Conservation (phyloP, 2,797 vertebrate genomes). For the Mallotus villosus region DNA sequence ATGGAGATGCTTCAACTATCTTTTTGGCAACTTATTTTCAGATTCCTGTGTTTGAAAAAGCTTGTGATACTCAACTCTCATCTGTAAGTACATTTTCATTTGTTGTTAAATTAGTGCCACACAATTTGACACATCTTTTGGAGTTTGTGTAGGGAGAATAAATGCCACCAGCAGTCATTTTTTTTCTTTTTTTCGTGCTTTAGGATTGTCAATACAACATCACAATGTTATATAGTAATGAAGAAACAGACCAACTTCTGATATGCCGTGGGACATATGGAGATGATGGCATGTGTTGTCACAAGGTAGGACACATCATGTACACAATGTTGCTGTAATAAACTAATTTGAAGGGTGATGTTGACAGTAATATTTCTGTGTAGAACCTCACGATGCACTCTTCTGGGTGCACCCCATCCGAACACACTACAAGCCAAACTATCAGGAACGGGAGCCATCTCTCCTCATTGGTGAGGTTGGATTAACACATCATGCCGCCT, state of each 20-base stretch:
- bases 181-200: background rate
- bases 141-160: background rate
- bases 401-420: background rate
- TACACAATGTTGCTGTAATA: background rate
- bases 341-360: background rate
- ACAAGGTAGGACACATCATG: conserved; percentile 50
- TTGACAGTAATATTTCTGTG: conserved; percentile 4
- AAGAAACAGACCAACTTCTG: conserved; percentile 23
- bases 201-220: conserved; percentile 50
- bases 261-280: conserved; percentile 53
- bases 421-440: rapidly evolving
- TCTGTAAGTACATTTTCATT: conserved; percentile 17
- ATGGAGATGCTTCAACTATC: background rate
- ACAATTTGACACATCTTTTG: background rate
- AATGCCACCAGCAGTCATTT: background rate
- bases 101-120: background rate
- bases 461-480: conserved; percentile 59
- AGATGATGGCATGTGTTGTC: conserved; percentile 39
- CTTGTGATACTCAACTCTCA: background rate
- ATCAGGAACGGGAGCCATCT: conserved; percentile 16
- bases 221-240: conserved; percentile 42
- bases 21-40: conserved; percentile 18
- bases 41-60: background rate
- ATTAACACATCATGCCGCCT: background rate
- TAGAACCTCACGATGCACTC: conserved; percentile 23